Evolutionary conservation across 1,140 invertebrate genomes (phyloP).

Genomic region (Prorops nasuta): DNA sequence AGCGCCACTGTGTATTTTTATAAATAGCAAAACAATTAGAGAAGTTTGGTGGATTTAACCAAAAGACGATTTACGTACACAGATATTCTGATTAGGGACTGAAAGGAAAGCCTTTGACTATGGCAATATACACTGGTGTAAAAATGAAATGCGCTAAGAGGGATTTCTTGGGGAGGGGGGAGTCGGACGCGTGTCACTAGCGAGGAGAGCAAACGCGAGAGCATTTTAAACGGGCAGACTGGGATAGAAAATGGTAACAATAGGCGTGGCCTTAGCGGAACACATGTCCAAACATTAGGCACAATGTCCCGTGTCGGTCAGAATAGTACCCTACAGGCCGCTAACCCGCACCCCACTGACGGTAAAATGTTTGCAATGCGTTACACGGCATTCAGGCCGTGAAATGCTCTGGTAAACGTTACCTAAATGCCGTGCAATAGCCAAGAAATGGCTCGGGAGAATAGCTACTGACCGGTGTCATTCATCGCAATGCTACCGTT

Average conservation of each 20-base stretch:
- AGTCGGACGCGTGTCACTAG: conserved; percentile 10
- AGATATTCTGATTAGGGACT: too few species aligned
- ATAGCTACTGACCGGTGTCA: conserved; percentile 18
- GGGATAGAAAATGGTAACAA: conserved; percentile 54
- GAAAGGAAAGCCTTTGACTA: too few species aligned
- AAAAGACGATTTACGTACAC: too few species aligned
- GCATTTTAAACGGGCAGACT: conserved; percentile 49
- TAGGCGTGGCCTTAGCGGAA: conserved; percentile 56
- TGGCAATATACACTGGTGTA: too few species aligned
- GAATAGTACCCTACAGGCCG: conserved; percentile 39
- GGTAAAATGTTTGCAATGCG: conserved; percentile 53
- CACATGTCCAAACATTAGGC: conserved; percentile 57
- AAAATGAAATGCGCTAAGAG: too few species aligned
- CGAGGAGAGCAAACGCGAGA: conserved; percentile 4
- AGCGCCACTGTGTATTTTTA: too few species aligned
- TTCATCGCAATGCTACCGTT: too few species aligned
- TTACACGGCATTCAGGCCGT: conserved; percentile 49
- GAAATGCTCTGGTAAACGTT: conserved; percentile 34
- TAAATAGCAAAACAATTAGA: too few species aligned
- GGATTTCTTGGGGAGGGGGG: too few species aligned
- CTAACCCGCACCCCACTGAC: conserved; percentile 20
- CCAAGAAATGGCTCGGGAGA: conserved; percentile 36
- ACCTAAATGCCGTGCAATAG: conserved; percentile 42
- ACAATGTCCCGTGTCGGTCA: conserved; percentile 51
- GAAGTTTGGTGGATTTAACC: too few species aligned